Conservation (phyloP, 2,888 invertebrate species). For the Frankliniella intonsa region DNA sequence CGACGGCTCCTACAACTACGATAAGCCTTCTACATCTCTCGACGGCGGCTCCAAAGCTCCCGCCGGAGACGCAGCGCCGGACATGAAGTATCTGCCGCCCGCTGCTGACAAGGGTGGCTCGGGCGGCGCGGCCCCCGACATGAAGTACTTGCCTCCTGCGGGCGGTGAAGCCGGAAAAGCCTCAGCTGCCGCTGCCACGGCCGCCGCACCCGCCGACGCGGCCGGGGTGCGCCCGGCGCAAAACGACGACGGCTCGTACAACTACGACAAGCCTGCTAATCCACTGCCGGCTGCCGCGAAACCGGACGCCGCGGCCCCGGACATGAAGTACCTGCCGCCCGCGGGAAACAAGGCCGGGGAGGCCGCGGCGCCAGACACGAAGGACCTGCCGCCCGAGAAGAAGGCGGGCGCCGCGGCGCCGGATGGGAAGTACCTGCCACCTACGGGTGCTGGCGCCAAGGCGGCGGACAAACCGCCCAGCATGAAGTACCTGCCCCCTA, state of each 20-base stretch:
- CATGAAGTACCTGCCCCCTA: constrained; percentile 16
- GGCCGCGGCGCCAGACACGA: not conserved
- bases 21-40: not conserved
- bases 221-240: not conserved
- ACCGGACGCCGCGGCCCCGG: not conserved
- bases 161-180: not conserved
- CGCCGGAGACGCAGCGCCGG: not conserved
- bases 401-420: not conserved
- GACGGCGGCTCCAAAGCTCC: not conserved
- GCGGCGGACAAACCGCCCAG: not conserved
- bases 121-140: not conserved
- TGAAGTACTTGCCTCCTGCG: not conserved
- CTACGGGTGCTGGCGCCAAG: not conserved
- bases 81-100: not conserved
- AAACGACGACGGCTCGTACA: constrained; percentile 3
- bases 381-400: not conserved
- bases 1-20: constrained; percentile 4
- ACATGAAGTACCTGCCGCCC: not conserved
- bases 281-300: not conserved
- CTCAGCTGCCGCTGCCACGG: no score
- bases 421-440: not conserved
- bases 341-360: not conserved
- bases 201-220: not conserved
- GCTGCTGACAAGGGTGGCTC: no score
- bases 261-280: not conserved